phyloP scores from a whole-genome alignment of 2,113 vertebrate genomes.

The Hiodon tergisus region DNA sequence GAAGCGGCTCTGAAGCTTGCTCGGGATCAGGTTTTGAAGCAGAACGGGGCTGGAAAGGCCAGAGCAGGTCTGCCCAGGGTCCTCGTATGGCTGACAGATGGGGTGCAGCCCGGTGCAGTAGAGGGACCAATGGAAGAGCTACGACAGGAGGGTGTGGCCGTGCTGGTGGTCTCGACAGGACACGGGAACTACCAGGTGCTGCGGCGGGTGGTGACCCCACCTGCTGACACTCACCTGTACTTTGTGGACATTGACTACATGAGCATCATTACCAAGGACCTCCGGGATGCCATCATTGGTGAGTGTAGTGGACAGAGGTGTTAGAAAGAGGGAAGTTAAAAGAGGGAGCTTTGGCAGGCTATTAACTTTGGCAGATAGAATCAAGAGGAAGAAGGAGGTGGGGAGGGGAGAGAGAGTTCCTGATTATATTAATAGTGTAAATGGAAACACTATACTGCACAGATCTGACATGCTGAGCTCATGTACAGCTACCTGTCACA shows the following conservation, averaged over 20 bases:
- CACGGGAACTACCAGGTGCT: slow-evolving; percentile 76
- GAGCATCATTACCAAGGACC: slow-evolving; percentile 74
- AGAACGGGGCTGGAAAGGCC: slow-evolving; percentile 45
- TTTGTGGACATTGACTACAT: slow-evolving; percentile 93
- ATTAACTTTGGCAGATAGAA: slow-evolving; percentile 19
- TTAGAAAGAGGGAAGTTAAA: not conserved
- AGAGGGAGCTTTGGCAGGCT: not conserved
- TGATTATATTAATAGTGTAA: slow-evolving; percentile 11
- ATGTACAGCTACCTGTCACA: not conserved
- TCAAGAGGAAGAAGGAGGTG: not conserved
- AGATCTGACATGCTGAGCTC: not conserved
- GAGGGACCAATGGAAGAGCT: slow-evolving; percentile 72
- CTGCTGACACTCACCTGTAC: slow-evolving; percentile 69
- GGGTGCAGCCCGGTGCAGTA: slow-evolving; percentile 79
- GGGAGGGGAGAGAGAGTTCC: not conserved
- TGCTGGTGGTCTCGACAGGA: slow-evolving; percentile 87
- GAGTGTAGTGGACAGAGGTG: slow-evolving; percentile 27
- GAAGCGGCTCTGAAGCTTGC: slow-evolving; percentile 71
- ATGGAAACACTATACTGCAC: not conserved
- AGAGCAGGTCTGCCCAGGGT: slow-evolving; percentile 76
- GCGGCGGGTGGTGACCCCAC: slow-evolving; percentile 70
- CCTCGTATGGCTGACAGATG: slow-evolving; percentile 91
- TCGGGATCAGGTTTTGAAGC: slow-evolving; percentile 58
- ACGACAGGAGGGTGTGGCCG: slow-evolving; percentile 71
- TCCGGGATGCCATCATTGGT: slow-evolving; percentile 79